Conservation (phyloP, 2,113 vertebrate genomes). For the Microcebus griseorufus region DNA sequence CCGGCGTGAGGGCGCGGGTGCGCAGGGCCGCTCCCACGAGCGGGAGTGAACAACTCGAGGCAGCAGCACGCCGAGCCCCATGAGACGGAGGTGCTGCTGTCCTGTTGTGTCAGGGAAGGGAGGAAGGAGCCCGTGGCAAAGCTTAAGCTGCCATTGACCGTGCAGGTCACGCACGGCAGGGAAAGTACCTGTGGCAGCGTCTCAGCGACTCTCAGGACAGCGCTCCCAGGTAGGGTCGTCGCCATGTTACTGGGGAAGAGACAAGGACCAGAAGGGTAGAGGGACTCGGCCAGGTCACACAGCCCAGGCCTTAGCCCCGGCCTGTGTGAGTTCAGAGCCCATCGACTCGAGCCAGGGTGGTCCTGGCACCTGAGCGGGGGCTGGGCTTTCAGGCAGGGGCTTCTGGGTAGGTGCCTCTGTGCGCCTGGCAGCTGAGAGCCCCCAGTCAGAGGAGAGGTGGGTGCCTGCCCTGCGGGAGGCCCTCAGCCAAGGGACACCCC, state of each 20-base stretch:
- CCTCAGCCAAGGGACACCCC: background rate
- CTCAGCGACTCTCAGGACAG: background rate
- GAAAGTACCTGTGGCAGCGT: background rate
- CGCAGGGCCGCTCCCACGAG: rapidly evolving
- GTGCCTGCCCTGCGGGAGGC: background rate
- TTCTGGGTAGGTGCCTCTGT: background rate
- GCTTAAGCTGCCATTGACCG: background rate
- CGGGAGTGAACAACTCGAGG: too few species aligned
- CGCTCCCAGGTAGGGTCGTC: background rate
- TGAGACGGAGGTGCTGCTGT: background rate
- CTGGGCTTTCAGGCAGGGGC: background rate
- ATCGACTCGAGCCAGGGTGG: background rate
- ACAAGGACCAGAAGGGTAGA: slow-evolving; percentile 65
- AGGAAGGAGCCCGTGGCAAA: background rate
- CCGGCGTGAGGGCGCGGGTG: rapidly evolving
- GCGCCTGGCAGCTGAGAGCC: background rate
- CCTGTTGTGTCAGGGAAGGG: background rate
- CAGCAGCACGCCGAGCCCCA: background rate
- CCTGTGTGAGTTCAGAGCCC: background rate
- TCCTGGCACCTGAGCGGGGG: background rate
- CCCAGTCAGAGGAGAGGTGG: background rate
- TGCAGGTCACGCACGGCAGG: background rate
- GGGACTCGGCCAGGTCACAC: slow-evolving; percentile 56
- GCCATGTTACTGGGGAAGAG: slow-evolving; percentile 2
- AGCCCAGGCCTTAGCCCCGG: background rate